These are phyloP conservation scores for Drosophila percnosoma DNA, from an alignment of 2,888 invertebrate genomes.

Conservation along the genomic window DNA sequence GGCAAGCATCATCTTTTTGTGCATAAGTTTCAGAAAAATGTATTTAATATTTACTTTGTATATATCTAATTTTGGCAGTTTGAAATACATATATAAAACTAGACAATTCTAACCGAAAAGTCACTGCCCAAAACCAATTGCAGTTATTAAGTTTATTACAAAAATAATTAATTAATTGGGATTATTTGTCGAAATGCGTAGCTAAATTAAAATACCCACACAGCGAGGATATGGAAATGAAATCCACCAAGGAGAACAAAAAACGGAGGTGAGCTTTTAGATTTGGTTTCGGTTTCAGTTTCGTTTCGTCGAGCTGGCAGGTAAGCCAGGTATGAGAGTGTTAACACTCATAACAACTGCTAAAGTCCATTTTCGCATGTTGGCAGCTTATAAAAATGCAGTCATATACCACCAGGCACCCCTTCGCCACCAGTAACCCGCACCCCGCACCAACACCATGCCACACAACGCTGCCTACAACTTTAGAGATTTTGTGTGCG, in stretches of 20 bases:
- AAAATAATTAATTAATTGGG: neutral
- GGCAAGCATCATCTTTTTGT: neutral
- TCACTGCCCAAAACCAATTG: too few relatives aligned
- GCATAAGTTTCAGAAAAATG: neutral
- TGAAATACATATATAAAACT: neutral
- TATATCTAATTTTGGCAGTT: neutral
- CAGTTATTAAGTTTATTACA: neutral
- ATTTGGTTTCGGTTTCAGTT: conserved; percentile 49
- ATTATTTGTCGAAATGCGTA: neutral
- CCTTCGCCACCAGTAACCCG: neutral
- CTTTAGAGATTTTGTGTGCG: conserved; percentile 76
- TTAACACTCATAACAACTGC: conserved; percentile 82
- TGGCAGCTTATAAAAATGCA: conserved; percentile 82
- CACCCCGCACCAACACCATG: neutral
- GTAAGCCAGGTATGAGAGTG: conserved; percentile 70
- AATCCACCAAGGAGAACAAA: neutral
- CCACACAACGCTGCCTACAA: conserved; percentile 37
- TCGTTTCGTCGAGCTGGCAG: conserved; percentile 40
- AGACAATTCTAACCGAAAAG: neutral
- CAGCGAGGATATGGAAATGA: conserved; percentile 4
- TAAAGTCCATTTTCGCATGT: conserved; percentile 83
- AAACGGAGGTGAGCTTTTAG: conserved; percentile 38
- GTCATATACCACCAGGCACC: conserved; percentile 59
- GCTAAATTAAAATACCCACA: neutral
- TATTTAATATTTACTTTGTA: neutral